A percentile compares a stretch with the other conserved stretches of the same genome.
phyloP scores from a whole-genome alignment of 1,140 invertebrate genomes.

The Yoshiicerus persimilis region DNA sequence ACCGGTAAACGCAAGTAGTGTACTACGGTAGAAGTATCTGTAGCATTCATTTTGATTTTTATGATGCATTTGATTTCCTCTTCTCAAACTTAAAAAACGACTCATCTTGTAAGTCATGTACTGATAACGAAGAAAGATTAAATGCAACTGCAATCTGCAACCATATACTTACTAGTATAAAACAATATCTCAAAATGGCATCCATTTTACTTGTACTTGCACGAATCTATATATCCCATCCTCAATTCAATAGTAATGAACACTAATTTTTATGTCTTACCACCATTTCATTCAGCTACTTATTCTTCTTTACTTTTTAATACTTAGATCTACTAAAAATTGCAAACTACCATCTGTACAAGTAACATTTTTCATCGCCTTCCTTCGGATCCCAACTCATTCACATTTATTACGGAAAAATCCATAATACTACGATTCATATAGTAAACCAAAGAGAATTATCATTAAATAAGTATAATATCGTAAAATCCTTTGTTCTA shows the following conservation, averaged over 20 bases:
- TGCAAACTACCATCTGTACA: not conserved
- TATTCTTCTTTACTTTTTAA: not conserved
- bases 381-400: not conserved
- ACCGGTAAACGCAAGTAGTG: not conserved
- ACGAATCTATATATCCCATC: no score
- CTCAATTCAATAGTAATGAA: no score
- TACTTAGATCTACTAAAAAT: not conserved
- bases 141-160: not conserved
- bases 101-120: not conserved
- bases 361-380: not conserved
- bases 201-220: not conserved
- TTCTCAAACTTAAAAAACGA: not conserved
- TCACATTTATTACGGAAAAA: not conserved
- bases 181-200: not conserved
- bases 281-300: no score
- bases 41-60: not conserved
- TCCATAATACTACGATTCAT: not conserved
- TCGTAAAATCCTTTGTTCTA: no score
- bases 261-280: no score
- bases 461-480: no score
- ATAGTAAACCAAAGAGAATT: no score
- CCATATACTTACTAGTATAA: not conserved
- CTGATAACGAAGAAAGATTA: not conserved
- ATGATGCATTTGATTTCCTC: not conserved
- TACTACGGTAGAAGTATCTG: not conserved